A percentile compares a stretch with the other conserved stretches of the same genome.
phyloP scores from a whole-genome alignment of 2,888 invertebrate species.

The Cataglyphis albicans region DNA sequence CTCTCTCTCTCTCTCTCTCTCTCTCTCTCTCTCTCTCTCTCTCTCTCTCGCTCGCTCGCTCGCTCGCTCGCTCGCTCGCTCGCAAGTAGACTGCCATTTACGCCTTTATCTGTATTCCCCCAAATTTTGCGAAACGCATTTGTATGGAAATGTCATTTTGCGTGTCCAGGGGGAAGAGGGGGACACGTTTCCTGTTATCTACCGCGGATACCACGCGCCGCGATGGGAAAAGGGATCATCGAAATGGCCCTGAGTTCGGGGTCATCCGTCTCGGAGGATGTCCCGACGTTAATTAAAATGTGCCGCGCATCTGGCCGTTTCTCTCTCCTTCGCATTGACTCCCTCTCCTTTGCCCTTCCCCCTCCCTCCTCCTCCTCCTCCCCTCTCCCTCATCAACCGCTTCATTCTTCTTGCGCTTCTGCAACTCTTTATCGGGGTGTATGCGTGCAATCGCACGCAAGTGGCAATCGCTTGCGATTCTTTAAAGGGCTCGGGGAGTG shows the following conservation, averaged over 20 bases:
- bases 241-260: conserved; percentile 79
- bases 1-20: too few species aligned
- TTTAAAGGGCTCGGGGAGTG: conserved; percentile 68
- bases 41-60: too few species aligned
- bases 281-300: conserved; percentile 85
- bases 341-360: conserved; percentile 24
- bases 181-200: conserved; percentile 71
- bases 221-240: conserved; percentile 76
- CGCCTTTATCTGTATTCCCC: not conserved
- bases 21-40: too few species aligned
- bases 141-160: conserved; percentile 23
- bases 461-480: conserved; percentile 64
- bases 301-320: conserved; percentile 83
- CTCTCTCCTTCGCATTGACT: conserved; percentile 38
- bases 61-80: not conserved
- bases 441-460: conserved; percentile 67
- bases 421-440: conserved; percentile 41
- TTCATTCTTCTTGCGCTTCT: conserved; percentile 41
- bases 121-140: not conserved
- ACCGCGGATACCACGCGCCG: conserved; percentile 41
- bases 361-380: too few species aligned
- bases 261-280: conserved; percentile 84
- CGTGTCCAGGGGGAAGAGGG: conserved; percentile 41
- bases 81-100: not conserved
- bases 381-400: not conserved